Percentiles rank a stretch among this genome's conserved stretches.
Conservation (phyloP, 2,113 vertebrate genomes). For the Alligator sinensis region DNA sequence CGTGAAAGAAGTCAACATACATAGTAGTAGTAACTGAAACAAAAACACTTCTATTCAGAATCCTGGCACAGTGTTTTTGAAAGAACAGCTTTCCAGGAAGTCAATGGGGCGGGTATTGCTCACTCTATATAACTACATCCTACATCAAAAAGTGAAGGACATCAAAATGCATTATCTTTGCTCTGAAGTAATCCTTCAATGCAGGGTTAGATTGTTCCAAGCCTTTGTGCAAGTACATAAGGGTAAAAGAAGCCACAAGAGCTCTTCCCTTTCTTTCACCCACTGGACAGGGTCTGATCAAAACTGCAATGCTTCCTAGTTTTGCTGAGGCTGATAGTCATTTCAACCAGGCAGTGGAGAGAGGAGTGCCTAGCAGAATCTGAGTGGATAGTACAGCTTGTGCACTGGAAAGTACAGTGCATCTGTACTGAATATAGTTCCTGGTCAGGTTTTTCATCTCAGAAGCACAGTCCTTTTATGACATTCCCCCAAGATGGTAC, state of each 20-base stretch:
- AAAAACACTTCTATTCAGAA: neutral
- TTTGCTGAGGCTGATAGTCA: neutral
- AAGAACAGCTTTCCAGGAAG: conserved; percentile 32
- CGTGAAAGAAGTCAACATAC: conserved; percentile 35
- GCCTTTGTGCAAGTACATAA: neutral
- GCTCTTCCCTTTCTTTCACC: neutral
- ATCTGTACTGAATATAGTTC: neutral
- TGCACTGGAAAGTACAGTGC: neutral
- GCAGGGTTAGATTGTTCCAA: conserved; percentile 11
- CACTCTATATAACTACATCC: conserved; percentile 21
- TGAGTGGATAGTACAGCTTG: neutral
- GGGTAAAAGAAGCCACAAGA: neutral
- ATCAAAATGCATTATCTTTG: neutral
- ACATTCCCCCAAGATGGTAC: neutral
- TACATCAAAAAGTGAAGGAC: neutral
- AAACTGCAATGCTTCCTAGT: neutral
- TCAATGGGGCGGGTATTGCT: neutral
- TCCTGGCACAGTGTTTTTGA: neutral
- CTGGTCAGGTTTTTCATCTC: neutral
- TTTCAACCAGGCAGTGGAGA: neutral
- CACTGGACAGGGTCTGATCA: conserved; percentile 5
- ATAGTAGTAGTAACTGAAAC: neutral
- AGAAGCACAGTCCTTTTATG: conserved; percentile 6
- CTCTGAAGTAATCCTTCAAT: neutral
- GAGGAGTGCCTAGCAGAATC: neutral